Conservation (phyloP, 2,797 vertebrate genomes). For the Ceryle rudis region DNA sequence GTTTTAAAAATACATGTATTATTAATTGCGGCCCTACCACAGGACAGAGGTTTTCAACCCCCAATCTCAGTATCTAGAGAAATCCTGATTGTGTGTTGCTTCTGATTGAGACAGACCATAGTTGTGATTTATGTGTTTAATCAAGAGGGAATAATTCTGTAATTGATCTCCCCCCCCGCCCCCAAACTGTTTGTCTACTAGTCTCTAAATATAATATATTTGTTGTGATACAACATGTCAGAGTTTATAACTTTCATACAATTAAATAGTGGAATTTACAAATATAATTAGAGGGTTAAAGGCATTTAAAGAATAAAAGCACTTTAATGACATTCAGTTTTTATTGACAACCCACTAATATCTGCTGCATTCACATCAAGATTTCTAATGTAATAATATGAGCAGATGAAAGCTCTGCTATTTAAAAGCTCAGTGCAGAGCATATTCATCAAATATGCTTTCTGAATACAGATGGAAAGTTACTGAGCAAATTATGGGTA, state of each 20-base stretch:
- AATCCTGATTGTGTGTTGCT: not conserved
- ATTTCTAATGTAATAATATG: slow-evolving; percentile 31
- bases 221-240: slow-evolving; percentile 9
- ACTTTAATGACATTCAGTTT: not conserved
- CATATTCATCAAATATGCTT: not conserved
- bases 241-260: not conserved
- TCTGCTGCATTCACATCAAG: slow-evolving; percentile 5
- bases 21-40: not conserved
- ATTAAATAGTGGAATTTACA: not conserved
- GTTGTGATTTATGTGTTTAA: not conserved
- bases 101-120: not conserved
- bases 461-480: slow-evolving; percentile 17
- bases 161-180: not conserved
- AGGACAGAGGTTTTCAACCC: not conserved
- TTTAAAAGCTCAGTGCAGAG: not conserved
- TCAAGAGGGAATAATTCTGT: not conserved
- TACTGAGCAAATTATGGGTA: not conserved
- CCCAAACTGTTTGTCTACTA: not conserved
- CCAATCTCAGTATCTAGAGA: not conserved
- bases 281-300: slow-evolving; percentile 49
- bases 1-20: not conserved
- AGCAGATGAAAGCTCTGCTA: slow-evolving; percentile 46
- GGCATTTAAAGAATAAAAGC: slow-evolving; percentile 45
- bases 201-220: not conserved
- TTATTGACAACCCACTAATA: slow-evolving; percentile 33